Evolutionary conservation across 2,888 invertebrate genomes (phyloP), one percentile per base, ranked within the genome.

Genomic region (Torymus texanus): DNA sequence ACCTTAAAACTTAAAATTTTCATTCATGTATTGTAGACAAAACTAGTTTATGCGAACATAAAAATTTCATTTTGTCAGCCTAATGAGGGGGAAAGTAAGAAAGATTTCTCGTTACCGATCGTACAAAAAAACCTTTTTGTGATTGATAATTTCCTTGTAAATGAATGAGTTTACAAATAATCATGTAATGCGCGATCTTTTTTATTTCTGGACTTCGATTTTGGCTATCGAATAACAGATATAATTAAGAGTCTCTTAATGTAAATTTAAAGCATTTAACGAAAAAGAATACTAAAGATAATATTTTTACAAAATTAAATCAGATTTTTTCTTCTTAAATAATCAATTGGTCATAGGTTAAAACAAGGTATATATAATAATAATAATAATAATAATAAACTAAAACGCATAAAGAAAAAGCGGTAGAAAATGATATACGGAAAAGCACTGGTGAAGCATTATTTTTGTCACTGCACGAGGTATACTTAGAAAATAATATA

Each of bases 391-490:
- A 41, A 41, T 41, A 41, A 53, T 66, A 66, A 66, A 53, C 14
- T 2, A 13, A 13, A 66, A 66, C 2, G 53, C 8, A 41, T 66
- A 53, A 51, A 66, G 53, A 53, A 53, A 66, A 53, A 4, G 66
- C 3, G 29, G 62, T 11, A 12, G 24, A 72, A 51, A 24, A 16
- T 41, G 41, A 41, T 41, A 41, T 41, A 41, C 41, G 41, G 41
- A 53, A 51, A 5, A 62, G 16, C 62, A 53, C 24, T n/a, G 41
- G 24, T 72, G 62, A 53, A 53, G 61, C n/a, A 21, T 72, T 72
- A 72, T 72, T 72, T 72, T 72, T 72, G 24, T 62, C 72, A 62
- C 62, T 61, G 62, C 72, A 62, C 53, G 55, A 72, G 16, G 72
- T 72, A 72, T 72, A 72, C 61, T 72, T 72, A 72, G 62, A 72